Evolutionary conservation across 2,113 vertebrate species (phyloP), one percentile per base, ranked within the genome.

Genomic region (Lynx canadensis): DNA sequence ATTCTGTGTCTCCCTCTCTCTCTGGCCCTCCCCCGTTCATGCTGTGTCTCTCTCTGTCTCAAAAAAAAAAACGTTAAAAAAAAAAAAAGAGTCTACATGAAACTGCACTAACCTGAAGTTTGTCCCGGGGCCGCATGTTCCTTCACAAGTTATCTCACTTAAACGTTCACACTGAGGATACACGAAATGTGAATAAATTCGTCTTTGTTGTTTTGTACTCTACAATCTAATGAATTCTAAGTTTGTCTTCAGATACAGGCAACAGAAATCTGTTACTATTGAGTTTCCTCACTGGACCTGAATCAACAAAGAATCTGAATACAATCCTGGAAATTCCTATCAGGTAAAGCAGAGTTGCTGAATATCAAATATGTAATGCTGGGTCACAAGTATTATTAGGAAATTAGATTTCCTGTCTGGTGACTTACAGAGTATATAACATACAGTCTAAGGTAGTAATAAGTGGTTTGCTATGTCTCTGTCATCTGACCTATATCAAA

Each of bases 321-420:
- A 92, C 0, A 48, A 31, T 71, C 33, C 21, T 74, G 31, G 13
- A 33, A 93, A 82, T 81, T 90, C n/a, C 81, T 65, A 57, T 50
- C 4, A 36, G 12, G 21, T 45, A 21, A 74, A 41, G 45, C 1
- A 6, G 4, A 41, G 36, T 48, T 86, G 36, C 13, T 89, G 55
- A 95, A 80, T 88, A 96, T 76, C 50, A 87, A 14, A 25, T 29
- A 57, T 55, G 48, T 25, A 57, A 5, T 36, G 45, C 23, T 69
- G 48, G 1, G 27, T 76, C 38, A 73, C 18, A 31, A 10, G 74
- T 48, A 60, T 7, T 69, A 87, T 45, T 48, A 21, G 23, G 41
- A 90, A 95, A 92, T 86, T 71, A 50, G n/a, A 45, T 84, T 96
- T 95, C 80, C 48, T 63, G 13, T 38, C n/a, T 91, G 52, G 33